phyloP scores from a whole-genome alignment of 1,140 invertebrate genomes.

The Cyclina sinensis region DNA sequence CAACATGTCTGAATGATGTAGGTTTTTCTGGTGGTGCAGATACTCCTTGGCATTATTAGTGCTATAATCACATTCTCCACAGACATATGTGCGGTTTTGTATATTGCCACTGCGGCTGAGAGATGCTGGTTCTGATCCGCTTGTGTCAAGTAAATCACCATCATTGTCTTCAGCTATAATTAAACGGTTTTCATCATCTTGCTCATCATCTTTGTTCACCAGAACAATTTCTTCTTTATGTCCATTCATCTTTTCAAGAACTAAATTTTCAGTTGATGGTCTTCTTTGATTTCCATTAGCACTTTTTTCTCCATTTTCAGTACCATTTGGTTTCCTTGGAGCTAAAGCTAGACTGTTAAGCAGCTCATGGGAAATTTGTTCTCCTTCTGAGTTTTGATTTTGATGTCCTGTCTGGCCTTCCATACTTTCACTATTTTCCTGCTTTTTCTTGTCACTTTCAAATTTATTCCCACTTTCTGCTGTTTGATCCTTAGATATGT shows the following conservation, averaged over 20 bases:
- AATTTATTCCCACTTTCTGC: not conserved
- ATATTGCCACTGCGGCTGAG: conserved; percentile 77
- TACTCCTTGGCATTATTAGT: conserved; percentile 79
- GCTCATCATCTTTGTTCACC: conserved; percentile 60
- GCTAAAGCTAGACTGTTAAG: conserved; percentile 43
- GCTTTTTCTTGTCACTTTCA: not conserved
- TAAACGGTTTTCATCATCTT: conserved; percentile 73
- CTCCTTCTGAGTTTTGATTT: not conserved
- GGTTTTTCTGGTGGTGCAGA: conserved; percentile 79
- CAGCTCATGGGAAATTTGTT: conserved; percentile 47
- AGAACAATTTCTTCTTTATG: conserved; percentile 48
- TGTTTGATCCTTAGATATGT: not conserved
- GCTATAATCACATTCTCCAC: conserved; percentile 77
- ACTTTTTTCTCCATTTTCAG: conserved; percentile 28
- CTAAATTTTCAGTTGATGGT: conserved; percentile 52
- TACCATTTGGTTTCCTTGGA: conserved; percentile 19
- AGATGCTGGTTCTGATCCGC: conserved; percentile 15
- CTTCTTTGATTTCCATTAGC: conserved; percentile 45
- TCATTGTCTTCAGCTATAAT: conserved; percentile 72
- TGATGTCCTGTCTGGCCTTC: not conserved
- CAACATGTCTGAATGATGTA: conserved; percentile 74
- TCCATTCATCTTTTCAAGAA: conserved; percentile 59
- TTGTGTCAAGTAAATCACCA: conserved; percentile 54
- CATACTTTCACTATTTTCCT: not conserved
- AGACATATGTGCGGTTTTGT: conserved; percentile 81